Base-by-base conservation (phyloP, 2,888 invertebrate genomes). In the Siphlonurus alternatus region DNA sequence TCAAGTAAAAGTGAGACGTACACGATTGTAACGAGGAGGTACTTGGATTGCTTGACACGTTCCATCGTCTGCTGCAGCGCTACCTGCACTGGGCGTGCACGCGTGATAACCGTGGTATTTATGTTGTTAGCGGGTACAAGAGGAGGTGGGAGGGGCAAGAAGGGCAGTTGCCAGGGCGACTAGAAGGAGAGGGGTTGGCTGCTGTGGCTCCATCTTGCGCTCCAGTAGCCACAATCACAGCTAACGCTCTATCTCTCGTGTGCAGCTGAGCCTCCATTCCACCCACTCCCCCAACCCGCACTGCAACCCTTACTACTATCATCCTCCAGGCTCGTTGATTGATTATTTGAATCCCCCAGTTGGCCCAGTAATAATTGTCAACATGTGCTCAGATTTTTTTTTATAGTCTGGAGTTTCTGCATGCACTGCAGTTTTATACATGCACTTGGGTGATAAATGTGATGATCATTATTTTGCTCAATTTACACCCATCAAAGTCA, bases 1-100 rank as follows among this genome's bases (percentile, higher is more conserved):
- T 94, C 93, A 74, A 89, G 76, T 70, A 90, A 81, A 73, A 90
- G 83, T 1, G 89, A 86, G 66, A 87, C 75, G 74, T 90, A 90
- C 63, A 89, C 83, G 66, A 85, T 78, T 23, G 78, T 69, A 64
- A 85, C 81, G 38, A 68, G 53, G 22, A 65, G 53, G 18, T 53
- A 59, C 25, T 65, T 68, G 7, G 68, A 67, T 59, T 38, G 63
- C 23, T 23, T 25, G 23, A 24, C 23, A 23, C 51, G 59, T 24
- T 59, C 54, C 15, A 59, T 20, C 25, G 51, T 15, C 38, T 38
- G 15, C 5, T 15, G 38, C 15, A 10, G 38, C 15, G 15, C 38
- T 10, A 38, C 15, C 38, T 38, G 38, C 38, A 38, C 38, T 38
- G 15, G 15, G 38, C 38, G 15, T 15, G 15, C 38, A 38, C 15